A percentile compares a stretch with the other conserved stretches of the same genome.
These are phyloP conservation scores for Microctonus hyperodae DNA, from an alignment of 2,888 invertebrate species.

Conservation along the genomic window DNA sequence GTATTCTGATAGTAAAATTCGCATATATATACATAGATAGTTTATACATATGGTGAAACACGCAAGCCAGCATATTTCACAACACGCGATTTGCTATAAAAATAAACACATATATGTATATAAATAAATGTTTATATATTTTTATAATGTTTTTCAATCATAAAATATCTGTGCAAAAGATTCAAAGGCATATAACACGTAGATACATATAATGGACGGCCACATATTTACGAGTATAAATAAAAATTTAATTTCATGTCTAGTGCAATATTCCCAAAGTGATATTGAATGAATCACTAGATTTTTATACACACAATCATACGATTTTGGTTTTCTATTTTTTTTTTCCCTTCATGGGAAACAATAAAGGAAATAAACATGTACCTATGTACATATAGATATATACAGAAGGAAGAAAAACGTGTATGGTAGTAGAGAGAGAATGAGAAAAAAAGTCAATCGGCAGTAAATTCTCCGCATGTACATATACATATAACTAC, in stretches of 20 bases:
- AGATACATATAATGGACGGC: not conserved
- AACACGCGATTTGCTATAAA: too few relatives aligned
- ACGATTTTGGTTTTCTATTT: not conserved
- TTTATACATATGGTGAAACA: not conserved
- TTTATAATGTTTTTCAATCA: not conserved
- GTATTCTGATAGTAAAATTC: not conserved
- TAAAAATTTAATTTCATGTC: not conserved
- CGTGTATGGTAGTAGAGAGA: not conserved
- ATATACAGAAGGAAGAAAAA: not conserved
- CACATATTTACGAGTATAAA: not conserved
- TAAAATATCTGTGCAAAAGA: not conserved
- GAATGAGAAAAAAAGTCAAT: slow-evolving; percentile 7
- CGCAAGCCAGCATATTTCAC: too few relatives aligned
- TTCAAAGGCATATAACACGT: not conserved
- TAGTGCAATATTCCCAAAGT: not conserved
- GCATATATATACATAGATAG: too few relatives aligned
- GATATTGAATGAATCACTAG: not conserved
- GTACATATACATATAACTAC: not conserved
- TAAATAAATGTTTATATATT: not conserved
- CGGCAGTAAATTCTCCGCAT: slow-evolving; percentile 1
- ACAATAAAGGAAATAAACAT: not conserved
- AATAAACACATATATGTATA: not conserved
- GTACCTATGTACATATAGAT: too few relatives aligned
- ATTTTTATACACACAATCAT: not conserved
- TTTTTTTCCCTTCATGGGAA: not conserved